phyloP scores from a whole-genome alignment of 1,140 invertebrate genomes.

The Dendrolimus kikuchii region DNA sequence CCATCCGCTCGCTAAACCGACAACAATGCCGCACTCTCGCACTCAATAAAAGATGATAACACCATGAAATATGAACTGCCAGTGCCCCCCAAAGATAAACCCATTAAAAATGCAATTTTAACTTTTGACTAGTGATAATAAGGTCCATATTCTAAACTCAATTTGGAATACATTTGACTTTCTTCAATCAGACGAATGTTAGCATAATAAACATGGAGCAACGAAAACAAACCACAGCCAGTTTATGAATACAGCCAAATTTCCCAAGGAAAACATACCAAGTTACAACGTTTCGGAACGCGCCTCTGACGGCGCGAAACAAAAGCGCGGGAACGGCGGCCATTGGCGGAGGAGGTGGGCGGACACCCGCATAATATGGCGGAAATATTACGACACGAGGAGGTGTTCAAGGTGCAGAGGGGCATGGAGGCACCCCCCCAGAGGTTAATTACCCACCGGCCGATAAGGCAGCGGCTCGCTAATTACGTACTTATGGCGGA shows the following conservation, averaged over 20 bases:
- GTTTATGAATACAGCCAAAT: conserved; percentile 59
- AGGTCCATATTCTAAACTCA: too few relatives aligned
- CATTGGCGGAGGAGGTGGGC: conserved; percentile 68
- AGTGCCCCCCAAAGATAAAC: conserved; percentile 40
- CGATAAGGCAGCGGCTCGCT: conserved; percentile 70
- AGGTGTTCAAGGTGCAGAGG: conserved; percentile 59
- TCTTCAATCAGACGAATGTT: conserved; percentile 2
- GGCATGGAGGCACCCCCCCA: conserved; percentile 32
- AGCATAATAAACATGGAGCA: conserved; percentile 56
- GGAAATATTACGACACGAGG: conserved; percentile 65
- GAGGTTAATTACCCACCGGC: conserved; percentile 70
- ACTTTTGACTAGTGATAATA: too few relatives aligned
- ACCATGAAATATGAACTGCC: conserved; percentile 69
- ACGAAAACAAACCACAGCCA: conserved; percentile 61
- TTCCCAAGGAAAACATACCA: conserved; percentile 55
- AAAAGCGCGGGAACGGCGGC: conserved; percentile 66
- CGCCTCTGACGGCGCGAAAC: conserved; percentile 50
- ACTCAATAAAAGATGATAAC: conserved; percentile 72
- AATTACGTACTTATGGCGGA: conserved; percentile 72
- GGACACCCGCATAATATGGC: conserved; percentile 65
- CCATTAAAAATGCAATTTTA: neutral
- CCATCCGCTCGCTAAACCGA: conserved; percentile 50
- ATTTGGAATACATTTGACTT: too few relatives aligned
- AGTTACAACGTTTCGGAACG: conserved; percentile 67
- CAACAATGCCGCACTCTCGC: conserved; percentile 64